Base-by-base conservation (phyloP, 2,888 invertebrate species). In the Pseudanteris insignis region DNA sequence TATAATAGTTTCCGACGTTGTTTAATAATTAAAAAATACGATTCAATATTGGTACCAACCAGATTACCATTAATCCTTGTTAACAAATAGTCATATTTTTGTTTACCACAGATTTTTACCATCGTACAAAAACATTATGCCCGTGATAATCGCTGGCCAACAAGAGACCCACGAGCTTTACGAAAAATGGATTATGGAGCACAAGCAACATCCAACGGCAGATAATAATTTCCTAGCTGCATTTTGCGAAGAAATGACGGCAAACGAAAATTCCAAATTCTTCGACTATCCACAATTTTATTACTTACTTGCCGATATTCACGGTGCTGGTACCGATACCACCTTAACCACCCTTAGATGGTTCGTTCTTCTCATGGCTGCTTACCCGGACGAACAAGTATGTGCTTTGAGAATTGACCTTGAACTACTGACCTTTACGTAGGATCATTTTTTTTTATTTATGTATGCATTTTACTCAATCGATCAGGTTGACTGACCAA, bases 271-370 rank as follows among this genome's bases (percentile, higher is more conserved):
- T 38, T 80, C 67, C 40, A 34, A 26, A 2, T 84, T 84, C 66
- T 88, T 88, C 72, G 86, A 82, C 9, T 84, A 86, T 65, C 83
- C 85, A 44, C 93, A 94, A 73, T 81, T 92, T 71, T 81, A 86
- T 66, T 90, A 89, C 76, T 81, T 93, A 15, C 75, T 93, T 57
- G 90, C 90, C 2, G 94, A 94, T 78, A 82, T 94, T 72, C 91
- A 91, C 72, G 92, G 93, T 0, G 94, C 94, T 8, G 92, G 92
- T 2, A 84, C 92, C 40, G 94, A 94, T 70, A 94, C 94, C 0
- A 89, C 92, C 0, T 80, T 91, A 48, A 86, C 89, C 0, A 91
- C 92, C 0, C 73, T 94, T 18, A 84, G 90, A 18, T 94, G 94
- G 94, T 88, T 90, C 70, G 77, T 94, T 9, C 81, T 94, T 10